Evolutionary conservation across 2,797 vertebrate species (phyloP).

Genomic region (Etheostoma nigrum): DNA sequence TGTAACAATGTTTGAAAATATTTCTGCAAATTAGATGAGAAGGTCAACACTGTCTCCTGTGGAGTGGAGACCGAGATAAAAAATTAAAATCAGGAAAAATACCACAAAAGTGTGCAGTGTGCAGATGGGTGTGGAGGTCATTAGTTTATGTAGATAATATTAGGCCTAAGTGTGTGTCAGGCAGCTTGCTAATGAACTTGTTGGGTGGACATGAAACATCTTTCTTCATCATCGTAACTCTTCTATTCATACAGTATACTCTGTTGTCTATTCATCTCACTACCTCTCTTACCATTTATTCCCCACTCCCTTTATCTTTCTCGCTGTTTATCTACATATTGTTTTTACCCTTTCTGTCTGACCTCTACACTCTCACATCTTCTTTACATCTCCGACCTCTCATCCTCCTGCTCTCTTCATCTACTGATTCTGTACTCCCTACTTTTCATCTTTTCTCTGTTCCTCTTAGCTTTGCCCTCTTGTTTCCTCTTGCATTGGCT

Average conservation of each 20-base stretch:
- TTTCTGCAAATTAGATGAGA: slow-evolving; percentile 24
- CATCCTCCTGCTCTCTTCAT: slow-evolving; percentile 25
- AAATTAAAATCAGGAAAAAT: slow-evolving; percentile 7
- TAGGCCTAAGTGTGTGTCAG: neutral
- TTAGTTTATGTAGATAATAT: slow-evolving; percentile 22
- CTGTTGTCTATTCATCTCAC: slow-evolving; percentile 24
- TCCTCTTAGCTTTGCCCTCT: slow-evolving; percentile 49
- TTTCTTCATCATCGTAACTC: slow-evolving; percentile 7
- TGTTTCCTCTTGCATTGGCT: slow-evolving; percentile 17
- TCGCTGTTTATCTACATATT: slow-evolving; percentile 47
- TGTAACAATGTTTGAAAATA: slow-evolving; percentile 34
- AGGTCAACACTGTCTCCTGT: slow-evolving; percentile 4
- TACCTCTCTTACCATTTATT: slow-evolving; percentile 2
- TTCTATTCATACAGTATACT: neutral
- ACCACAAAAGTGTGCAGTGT: neutral
- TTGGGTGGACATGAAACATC: neutral
- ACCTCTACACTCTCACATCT: slow-evolving; percentile 40
- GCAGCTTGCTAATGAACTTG: slow-evolving; percentile 11
- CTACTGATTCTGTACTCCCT: slow-evolving; percentile 24
- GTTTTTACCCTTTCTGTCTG: slow-evolving; percentile 33
- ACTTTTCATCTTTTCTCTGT: slow-evolving; percentile 49
- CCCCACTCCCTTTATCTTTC: slow-evolving; percentile 35
- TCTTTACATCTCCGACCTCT: slow-evolving; percentile 40
- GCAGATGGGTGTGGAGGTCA: slow-evolving; percentile 21
- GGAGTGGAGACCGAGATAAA: slow-evolving; percentile 12